phyloP scores from a whole-genome alignment of 1,140 invertebrate genomes.

The Pseudomyrmex sp. region DNA sequence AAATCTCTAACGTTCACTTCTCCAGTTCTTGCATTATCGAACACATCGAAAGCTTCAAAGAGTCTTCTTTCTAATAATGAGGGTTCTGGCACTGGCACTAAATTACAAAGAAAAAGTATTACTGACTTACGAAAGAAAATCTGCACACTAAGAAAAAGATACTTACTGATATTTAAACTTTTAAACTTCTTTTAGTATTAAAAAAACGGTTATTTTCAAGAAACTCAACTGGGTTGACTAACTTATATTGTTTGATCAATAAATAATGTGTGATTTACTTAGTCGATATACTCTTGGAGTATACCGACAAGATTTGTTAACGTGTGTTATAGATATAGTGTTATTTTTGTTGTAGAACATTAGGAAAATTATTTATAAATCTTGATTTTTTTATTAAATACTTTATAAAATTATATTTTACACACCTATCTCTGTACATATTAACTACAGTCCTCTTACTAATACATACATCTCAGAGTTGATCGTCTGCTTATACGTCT shows the following conservation, averaged over 20 bases:
- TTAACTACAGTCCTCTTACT: slow-evolving; percentile 30
- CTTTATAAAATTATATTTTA: slow-evolving; percentile 35
- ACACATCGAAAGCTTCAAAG: slow-evolving; percentile 95
- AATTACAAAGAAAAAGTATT: slow-evolving; percentile 17
- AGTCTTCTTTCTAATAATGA: slow-evolving; percentile 89
- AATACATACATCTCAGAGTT: slow-evolving; percentile 53
- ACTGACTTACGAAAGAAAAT: background rate
- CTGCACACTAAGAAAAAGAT: background rate
- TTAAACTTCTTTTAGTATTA: slow-evolving; percentile 19
- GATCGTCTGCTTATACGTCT: slow-evolving; percentile 36
- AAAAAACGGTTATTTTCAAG: background rate
- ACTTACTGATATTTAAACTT: slow-evolving; percentile 34
- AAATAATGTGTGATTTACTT: slow-evolving; percentile 13
- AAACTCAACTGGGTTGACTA: background rate
- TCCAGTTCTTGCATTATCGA: slow-evolving; percentile 94
- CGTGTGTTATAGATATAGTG: no score
- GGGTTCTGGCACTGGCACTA: slow-evolving; percentile 68
- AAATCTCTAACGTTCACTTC: slow-evolving; percentile 95
- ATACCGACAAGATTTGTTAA: no score
- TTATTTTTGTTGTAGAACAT: no score
- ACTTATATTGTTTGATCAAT: slow-evolving; percentile 73
- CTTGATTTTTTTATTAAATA: background rate
- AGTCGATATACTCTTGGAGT: background rate
- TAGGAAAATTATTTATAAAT: background rate
- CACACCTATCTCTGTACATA: slow-evolving; percentile 8